Conservation (phyloP, 2,113 vertebrate genomes). For the Mirza zaza region DNA sequence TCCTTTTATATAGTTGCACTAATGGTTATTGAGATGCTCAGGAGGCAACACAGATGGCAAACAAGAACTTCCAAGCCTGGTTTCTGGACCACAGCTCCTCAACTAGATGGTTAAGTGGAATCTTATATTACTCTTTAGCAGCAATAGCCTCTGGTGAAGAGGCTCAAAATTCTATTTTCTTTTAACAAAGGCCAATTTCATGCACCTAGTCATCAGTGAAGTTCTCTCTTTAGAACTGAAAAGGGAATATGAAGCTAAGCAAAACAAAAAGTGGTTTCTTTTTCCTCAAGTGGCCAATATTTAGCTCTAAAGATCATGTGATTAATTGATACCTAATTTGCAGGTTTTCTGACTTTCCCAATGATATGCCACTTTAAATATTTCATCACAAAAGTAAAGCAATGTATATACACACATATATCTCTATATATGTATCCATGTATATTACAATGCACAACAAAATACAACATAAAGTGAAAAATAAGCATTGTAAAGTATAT, state of each 20-base stretch:
- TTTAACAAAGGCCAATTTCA: not conserved
- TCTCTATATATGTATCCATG: not conserved
- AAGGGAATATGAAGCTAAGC: not conserved
- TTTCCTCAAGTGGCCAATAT: not conserved
- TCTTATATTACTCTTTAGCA: not conserved
- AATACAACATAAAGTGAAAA: not conserved
- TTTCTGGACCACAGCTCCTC: not conserved
- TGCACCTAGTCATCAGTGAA: not conserved
- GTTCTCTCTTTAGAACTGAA: not conserved
- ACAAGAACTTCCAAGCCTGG: not conserved
- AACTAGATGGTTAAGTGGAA: not conserved
- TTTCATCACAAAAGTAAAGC: not conserved
- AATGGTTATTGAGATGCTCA: not conserved
- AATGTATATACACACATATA: fast-evolving
- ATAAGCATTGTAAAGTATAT: not conserved
- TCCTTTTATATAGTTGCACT: not conserved
- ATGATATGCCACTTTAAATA: not conserved
- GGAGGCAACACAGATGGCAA: not conserved
- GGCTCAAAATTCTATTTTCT: not conserved
- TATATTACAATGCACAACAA: not conserved
- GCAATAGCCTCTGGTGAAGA: not conserved
- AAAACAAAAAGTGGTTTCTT: not conserved
- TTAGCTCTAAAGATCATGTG: not conserved
- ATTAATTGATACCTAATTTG: not conserved
- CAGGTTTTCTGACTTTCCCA: not conserved